phyloP scores from a whole-genome alignment of 2,113 vertebrate genomes.

The Passer domesticus region DNA sequence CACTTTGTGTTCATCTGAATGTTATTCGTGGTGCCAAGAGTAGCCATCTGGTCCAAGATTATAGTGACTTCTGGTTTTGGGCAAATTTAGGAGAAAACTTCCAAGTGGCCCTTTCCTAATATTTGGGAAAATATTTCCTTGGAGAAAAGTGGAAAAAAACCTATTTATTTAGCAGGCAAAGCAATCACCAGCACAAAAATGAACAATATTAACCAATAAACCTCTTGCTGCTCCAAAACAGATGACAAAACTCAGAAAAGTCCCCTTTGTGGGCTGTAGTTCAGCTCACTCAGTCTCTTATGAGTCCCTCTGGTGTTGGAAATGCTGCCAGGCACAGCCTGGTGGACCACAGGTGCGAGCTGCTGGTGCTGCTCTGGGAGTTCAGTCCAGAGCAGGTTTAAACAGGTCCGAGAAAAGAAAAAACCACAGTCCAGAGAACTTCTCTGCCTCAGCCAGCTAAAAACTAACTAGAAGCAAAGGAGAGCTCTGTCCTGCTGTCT shows the following conservation, averaged over 20 bases:
- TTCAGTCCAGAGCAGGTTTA: neutral
- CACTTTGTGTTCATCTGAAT: neutral
- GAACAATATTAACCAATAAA: neutral
- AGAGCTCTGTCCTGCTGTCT: neutral
- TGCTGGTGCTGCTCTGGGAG: fast-evolving
- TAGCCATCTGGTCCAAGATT: neutral
- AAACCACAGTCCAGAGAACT: neutral
- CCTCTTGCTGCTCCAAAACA: neutral
- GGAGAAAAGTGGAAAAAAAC: neutral
- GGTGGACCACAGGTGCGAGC: neutral
- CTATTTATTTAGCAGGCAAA: neutral
- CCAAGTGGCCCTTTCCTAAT: neutral
- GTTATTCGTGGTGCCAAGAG: neutral
- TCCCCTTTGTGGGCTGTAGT: neutral
- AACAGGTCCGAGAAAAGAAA: neutral
- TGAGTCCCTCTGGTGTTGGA: fast-evolving
- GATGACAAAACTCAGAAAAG: neutral
- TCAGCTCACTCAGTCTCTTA: neutral
- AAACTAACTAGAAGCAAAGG: neutral
- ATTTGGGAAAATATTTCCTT: neutral
- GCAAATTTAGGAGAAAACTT: neutral
- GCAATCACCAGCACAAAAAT: neutral
- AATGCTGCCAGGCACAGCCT: neutral
- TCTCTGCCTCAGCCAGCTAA: neutral
- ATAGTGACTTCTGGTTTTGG: neutral